Evolutionary conservation across 2,797 vertebrate genomes (phyloP).

Genomic region (Gypaetus barbatus): DNA sequence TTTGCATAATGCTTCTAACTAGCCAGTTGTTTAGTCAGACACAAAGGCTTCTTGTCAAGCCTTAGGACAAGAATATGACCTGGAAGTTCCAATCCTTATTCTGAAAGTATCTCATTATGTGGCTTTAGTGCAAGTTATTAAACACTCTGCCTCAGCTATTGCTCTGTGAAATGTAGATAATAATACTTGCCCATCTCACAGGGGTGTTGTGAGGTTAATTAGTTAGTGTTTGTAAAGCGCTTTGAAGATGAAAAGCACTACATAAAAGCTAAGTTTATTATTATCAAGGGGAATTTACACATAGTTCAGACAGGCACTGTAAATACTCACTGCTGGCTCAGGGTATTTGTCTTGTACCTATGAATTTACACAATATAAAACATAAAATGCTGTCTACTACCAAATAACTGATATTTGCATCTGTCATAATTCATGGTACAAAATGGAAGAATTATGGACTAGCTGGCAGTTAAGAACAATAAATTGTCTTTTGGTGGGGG

Average conservation of each 20-base stretch:
- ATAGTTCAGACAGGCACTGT: constrained; percentile 1
- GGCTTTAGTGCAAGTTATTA: background rate
- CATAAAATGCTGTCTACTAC: constrained; percentile 24
- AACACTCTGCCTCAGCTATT: background rate
- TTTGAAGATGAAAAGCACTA: constrained; percentile 43
- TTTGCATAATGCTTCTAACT: background rate
- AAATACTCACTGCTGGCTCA: constrained; percentile 12
- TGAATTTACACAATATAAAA: constrained; percentile 25
- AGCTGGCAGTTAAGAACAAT: constrained; percentile 11
- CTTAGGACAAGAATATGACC: background rate
- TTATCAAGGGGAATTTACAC: background rate
- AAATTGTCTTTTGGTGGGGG: background rate
- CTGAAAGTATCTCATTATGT: background rate
- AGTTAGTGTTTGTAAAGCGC: constrained; percentile 17
- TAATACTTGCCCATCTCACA: background rate
- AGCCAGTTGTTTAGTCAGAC: background rate
- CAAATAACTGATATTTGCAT: background rate
- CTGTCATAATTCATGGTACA: background rate
- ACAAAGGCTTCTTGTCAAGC: background rate
- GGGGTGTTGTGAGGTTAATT: constrained; percentile 32
- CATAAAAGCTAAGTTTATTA: constrained; percentile 30
- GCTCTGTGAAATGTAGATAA: constrained; percentile 26
- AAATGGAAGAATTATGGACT: background rate
- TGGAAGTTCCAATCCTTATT: background rate
- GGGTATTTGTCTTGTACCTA: constrained; percentile 7